A percentile compares a stretch with the other conserved stretches of the same genome.
Evolutionary conservation across 2,888 invertebrate genomes (phyloP).

Genomic region (Ichneumoninae sp.): DNA sequence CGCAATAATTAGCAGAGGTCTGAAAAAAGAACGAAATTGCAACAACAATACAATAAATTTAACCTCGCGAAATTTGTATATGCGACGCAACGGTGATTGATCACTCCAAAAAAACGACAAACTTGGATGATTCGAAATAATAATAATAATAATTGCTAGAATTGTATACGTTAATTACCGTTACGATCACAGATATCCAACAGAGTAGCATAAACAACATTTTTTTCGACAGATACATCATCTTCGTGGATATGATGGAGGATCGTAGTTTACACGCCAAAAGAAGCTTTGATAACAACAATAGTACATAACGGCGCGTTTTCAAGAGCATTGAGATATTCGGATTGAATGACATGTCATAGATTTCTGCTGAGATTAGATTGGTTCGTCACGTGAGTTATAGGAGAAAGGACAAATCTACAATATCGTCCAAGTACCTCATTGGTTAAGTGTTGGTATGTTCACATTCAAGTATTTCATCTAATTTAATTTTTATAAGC

Average conservation of each 20-base stretch:
- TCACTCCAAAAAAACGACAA: neutral
- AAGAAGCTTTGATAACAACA: neutral
- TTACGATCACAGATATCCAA: slow-evolving; percentile 59
- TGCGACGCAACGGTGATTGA: neutral
- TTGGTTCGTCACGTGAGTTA: neutral
- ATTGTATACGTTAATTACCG: slow-evolving; percentile 57
- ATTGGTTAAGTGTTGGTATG: neutral
- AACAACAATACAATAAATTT: neutral
- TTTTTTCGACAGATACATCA: slow-evolving; percentile 62
- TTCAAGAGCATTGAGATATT: neutral
- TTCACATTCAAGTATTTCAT: neutral
- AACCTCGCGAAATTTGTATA: slow-evolving; percentile 3
- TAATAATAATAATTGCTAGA: neutral
- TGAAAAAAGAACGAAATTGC: slow-evolving; percentile 51
- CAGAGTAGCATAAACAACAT: slow-evolving; percentile 66
- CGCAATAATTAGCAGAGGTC: slow-evolving; percentile 71
- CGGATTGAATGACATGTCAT: neutral
- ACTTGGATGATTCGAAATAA: neutral
- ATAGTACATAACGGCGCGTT: slow-evolving; percentile 20
- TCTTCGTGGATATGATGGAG: slow-evolving; percentile 1
- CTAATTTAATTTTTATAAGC: neutral
- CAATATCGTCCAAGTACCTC: neutral
- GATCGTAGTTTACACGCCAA: slow-evolving; percentile 12
- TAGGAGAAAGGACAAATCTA: neutral
- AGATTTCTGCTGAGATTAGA: neutral